Percentiles rank a stretch among this genome's conserved stretches.
Evolutionary conservation across 2,113 vertebrate species (phyloP).

Genomic region (Apteryx owenii): DNA sequence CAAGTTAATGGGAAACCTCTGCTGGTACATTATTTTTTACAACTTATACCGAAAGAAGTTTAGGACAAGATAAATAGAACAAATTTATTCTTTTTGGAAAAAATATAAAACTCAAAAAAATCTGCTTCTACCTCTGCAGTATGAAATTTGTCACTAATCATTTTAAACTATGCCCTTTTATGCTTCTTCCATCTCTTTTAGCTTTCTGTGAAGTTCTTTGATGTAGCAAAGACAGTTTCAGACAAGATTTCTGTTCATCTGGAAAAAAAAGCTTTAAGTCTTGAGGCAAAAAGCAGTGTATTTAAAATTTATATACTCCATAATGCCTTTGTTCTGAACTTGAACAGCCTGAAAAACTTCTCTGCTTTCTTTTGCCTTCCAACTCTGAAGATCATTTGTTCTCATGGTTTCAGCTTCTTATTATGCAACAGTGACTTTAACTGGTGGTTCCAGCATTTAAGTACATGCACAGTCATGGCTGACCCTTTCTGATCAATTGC

Average conservation of each 20-base stretch:
- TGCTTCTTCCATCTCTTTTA: conserved; percentile 89
- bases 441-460: conserved; percentile 83
- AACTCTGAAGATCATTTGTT: conserved; percentile 74
- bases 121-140: conserved; percentile 84
- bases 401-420: conserved; percentile 76
- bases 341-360: conserved; percentile 91
- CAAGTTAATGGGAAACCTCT: not conserved
- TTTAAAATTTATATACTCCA: conserved; percentile 99
- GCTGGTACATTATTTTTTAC: not conserved
- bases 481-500: conserved; percentile 87
- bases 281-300: conserved; percentile 94
- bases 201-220: conserved; percentile 91
- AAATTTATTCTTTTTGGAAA: conserved; percentile 66
- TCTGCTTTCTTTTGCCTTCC: conserved; percentile 79
- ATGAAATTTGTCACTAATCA: conserved; percentile 99
- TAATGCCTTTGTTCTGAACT: conserved; percentile 99
- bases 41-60: conserved; percentile 8
- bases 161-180: conserved; percentile 99
- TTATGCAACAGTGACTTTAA: conserved; percentile 78
- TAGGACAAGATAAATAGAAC: conserved; percentile 67
- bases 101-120: conserved; percentile 79
- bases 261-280: conserved; percentile 90
- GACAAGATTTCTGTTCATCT: conserved; percentile 93
- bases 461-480: conserved; percentile 88
- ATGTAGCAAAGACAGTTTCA: conserved; percentile 97